Evolutionary conservation across 2,797 vertebrate species (phyloP).

Genomic region (Alcedo quadribrachys): DNA sequence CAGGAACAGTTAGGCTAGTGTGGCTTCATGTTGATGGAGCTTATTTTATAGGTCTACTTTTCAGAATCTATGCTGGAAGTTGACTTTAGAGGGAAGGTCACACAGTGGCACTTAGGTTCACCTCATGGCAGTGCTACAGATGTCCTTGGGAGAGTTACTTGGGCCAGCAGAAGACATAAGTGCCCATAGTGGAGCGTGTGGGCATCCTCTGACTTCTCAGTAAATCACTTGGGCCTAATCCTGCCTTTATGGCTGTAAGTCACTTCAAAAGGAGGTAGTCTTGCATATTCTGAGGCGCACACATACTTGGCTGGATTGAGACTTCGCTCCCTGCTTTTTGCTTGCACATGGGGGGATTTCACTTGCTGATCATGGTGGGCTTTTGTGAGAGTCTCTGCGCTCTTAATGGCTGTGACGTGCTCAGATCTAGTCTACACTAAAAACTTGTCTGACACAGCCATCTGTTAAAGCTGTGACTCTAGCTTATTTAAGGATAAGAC

Average conservation of each 20-base stretch:
- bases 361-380: not conserved
- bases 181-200: accelerated
- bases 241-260: accelerated
- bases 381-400: too few relatives aligned
- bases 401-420: not conserved
- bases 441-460: not conserved
- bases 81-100: not conserved
- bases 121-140: not conserved
- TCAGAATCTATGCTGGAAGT: not conserved
- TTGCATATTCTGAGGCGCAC: not conserved
- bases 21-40: not conserved
- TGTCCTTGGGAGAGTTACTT: not conserved
- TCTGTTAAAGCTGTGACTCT: not conserved
- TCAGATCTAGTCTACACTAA: not conserved
- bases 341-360: not conserved
- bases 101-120: not conserved
- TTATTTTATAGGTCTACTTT: not conserved
- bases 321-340: not conserved
- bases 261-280: not conserved
- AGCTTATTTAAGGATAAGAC: not conserved
- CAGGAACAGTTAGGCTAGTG: not conserved
- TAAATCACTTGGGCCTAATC: not conserved
- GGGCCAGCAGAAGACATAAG: not conserved
- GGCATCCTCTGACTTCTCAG: not conserved
- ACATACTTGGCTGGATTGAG: not conserved